phyloP scores from a whole-genome alignment of 2,113 vertebrate species.

The Turnix velox region DNA sequence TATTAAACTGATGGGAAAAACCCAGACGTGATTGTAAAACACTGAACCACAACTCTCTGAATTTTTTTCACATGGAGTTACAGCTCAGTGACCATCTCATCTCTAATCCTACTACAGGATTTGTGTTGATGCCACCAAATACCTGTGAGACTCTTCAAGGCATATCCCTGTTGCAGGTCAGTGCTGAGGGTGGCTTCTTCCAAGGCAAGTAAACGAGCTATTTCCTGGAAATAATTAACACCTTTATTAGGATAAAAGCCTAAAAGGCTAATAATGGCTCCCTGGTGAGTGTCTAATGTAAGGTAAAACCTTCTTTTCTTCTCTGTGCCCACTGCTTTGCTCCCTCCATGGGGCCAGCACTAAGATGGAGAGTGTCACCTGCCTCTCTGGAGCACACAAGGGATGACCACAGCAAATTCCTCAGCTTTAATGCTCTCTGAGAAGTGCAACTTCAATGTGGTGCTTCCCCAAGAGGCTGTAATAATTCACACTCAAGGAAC shows the following conservation, averaged over 20 bases:
- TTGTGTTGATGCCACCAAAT: not conserved
- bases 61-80: not conserved
- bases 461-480: not conserved
- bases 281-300: not conserved
- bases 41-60: not conserved
- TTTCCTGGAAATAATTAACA: constrained; percentile 80
- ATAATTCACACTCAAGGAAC: not conserved
- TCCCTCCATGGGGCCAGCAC: not conserved
- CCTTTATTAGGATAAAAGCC: not conserved
- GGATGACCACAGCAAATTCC: not conserved
- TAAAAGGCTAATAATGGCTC: not conserved
- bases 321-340: not conserved
- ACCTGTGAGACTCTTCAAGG: constrained; percentile 98
- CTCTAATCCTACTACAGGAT: not conserved
- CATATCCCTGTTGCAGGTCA: constrained; percentile 96
- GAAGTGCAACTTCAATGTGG: not conserved
- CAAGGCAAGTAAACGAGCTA: constrained; percentile 91
- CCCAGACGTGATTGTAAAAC: not conserved
- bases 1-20: not conserved
- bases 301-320: not conserved
- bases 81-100: not conserved
- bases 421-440: not conserved
- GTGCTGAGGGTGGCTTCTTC: constrained; percentile 97
- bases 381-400: not conserved
- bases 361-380: not conserved